Evolutionary conservation across 23 tunicate species (phyloP).

Genomic region (Pegea sp.): DNA sequence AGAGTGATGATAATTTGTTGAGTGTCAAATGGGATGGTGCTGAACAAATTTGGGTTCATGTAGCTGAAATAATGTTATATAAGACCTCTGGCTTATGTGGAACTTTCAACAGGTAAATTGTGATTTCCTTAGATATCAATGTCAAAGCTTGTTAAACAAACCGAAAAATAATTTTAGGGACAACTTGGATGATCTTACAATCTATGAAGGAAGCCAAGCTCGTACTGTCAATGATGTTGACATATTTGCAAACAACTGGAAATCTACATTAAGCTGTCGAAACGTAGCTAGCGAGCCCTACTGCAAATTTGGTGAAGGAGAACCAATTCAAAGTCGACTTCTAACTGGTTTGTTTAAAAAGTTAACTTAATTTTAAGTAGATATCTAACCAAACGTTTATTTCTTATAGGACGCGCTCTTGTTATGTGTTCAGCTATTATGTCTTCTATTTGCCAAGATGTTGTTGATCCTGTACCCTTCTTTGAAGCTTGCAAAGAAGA

Average conservation of each 20-base stretch:
- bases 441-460: constrained; percentile 74
- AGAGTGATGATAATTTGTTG: constrained; percentile 49
- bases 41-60: constrained; percentile 88
- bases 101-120: constrained; percentile 61
- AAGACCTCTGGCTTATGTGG: constrained; percentile 97
- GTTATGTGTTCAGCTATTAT: constrained; percentile 68
- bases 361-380: too few species aligned
- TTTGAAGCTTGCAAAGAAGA: constrained; percentile 99
- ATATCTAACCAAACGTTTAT: too few species aligned
- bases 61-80: constrained; percentile 63
- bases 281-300: constrained; percentile 70
- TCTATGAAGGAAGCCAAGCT: constrained; percentile 18
- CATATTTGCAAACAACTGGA: constrained; percentile 76
- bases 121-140: neutral
- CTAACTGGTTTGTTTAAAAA: constrained; percentile 33
- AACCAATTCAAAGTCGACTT: constrained; percentile 19
- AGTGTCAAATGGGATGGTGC: constrained; percentile 96
- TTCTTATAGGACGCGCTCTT: constrained; percentile 52
- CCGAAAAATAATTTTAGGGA: constrained; percentile 12
- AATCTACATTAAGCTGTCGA: constrained; percentile 27
- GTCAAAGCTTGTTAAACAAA: neutral
- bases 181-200: constrained; percentile 68
- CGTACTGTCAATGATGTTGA: constrained; percentile 37
- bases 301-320: constrained; percentile 54
- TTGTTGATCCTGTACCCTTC: constrained; percentile 79